Conservation (phyloP, 2,113 vertebrate genomes). For the Plotosus lineatus region DNA sequence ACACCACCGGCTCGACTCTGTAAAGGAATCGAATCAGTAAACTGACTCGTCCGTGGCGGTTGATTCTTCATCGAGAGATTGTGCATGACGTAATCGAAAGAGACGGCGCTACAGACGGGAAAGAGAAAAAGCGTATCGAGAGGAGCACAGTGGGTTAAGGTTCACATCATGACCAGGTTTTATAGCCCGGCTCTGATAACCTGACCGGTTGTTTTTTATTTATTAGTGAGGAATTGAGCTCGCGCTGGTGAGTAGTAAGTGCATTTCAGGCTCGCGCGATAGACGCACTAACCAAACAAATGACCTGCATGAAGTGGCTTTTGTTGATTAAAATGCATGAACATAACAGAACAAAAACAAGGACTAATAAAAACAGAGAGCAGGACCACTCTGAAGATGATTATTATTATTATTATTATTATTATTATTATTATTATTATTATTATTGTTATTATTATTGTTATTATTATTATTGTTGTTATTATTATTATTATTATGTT, state of each 20-base stretch:
- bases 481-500: background rate
- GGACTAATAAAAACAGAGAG: no score
- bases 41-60: background rate
- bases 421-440: background rate
- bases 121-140: conserved; percentile 38
- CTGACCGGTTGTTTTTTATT: background rate
- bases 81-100: conserved; percentile 76
- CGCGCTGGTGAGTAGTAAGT: conserved; percentile 77
- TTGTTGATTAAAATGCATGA: background rate
- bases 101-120: conserved; percentile 63
- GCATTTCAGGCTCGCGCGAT: conserved; percentile 68
- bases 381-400: background rate
- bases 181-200: background rate
- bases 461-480: no score
- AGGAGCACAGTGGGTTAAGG: background rate
- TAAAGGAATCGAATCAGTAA: background rate
- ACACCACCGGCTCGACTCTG: background rate
- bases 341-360: background rate
- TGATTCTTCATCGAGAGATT: conserved; percentile 60
- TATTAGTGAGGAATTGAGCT: background rate
- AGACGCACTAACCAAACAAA: conserved; percentile 50
- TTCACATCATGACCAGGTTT: background rate
- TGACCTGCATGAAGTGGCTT: background rate
- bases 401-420: background rate
- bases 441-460: background rate